phyloP scores from a whole-genome alignment of 2,797 vertebrate genomes.

The Sebastes matsubarae region DNA sequence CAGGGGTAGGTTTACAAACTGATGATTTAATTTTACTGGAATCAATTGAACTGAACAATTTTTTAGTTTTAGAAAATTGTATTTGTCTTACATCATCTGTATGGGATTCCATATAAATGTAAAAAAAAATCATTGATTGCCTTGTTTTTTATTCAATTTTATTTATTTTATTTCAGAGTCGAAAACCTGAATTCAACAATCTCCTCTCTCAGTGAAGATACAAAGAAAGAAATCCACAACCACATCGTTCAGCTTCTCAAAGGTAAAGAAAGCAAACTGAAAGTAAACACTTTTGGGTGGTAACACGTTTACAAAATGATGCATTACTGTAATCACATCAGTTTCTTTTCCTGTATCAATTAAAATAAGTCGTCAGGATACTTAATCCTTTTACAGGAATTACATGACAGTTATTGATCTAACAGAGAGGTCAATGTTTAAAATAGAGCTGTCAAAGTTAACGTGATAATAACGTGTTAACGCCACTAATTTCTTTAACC shows the following conservation, averaged over 20 bases:
- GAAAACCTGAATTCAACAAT: constrained; percentile 56
- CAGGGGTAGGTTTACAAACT: constrained; percentile 54
- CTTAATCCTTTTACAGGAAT: neutral
- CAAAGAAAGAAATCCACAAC: constrained; percentile 57
- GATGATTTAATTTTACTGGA: neutral
- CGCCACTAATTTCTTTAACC: no score
- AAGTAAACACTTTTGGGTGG: neutral
- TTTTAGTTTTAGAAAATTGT: neutral
- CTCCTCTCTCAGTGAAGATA: constrained; percentile 47
- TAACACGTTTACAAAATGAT: neutral
- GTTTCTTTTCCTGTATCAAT: neutral
- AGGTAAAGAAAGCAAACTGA: constrained; percentile 60
- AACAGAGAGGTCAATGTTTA: no score
- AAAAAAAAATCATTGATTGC: neutral
- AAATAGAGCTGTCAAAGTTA: no score
- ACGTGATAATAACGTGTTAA: no score
- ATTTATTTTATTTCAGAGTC: constrained; percentile 59
- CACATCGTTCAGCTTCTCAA: constrained; percentile 68
- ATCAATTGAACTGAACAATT: neutral
- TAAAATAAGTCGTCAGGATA: no score
- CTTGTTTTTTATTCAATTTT: neutral
- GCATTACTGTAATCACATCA: neutral
- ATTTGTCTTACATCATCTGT: neutral
- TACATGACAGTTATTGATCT: neutral
- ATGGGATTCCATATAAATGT: neutral